Conservation (phyloP, 2,113 vertebrate genomes). For the Megaceryle torquata region DNA sequence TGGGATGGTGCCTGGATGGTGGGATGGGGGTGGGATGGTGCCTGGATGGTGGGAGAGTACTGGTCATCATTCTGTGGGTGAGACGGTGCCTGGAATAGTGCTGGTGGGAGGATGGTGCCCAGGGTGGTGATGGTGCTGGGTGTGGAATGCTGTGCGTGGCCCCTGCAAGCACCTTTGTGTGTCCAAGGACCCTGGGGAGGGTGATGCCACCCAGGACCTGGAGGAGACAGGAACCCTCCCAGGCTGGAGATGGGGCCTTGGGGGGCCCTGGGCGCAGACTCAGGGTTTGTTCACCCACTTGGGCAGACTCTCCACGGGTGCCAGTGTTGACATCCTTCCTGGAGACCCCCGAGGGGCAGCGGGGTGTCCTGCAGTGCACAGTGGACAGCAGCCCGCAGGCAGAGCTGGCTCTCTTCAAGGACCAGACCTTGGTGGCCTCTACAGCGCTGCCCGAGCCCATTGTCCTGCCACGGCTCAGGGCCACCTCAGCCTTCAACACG, state of each 20-base stretch:
- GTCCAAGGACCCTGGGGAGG: neutral
- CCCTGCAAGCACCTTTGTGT: neutral
- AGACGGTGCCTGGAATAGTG: neutral
- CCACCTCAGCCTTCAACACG: neutral
- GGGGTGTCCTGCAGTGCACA: constrained; percentile 60
- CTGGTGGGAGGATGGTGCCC: neutral
- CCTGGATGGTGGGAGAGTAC: too few species aligned
- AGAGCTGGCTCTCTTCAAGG: constrained; percentile 44
- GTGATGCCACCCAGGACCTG: neutral
- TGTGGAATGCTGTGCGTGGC: neutral
- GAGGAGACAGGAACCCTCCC: accelerated
- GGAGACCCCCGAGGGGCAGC: neutral
- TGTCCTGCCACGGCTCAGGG: neutral
- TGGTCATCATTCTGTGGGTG: too few species aligned
- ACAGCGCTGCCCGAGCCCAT: neutral
- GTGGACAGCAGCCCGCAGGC: constrained; percentile 69
- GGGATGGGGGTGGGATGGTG: neutral
- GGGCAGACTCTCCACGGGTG: constrained; percentile 57
- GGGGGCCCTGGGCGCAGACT: neutral
- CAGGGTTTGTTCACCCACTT: accelerated
- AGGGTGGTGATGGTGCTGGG: too few species aligned
- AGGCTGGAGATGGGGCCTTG: accelerated
- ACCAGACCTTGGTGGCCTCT: constrained; percentile 39
- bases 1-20: neutral
- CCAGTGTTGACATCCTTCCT: constrained; percentile 53